Base-by-base conservation (phyloP, 2,113 vertebrate species). In the Ceuthmochares aereus region DNA sequence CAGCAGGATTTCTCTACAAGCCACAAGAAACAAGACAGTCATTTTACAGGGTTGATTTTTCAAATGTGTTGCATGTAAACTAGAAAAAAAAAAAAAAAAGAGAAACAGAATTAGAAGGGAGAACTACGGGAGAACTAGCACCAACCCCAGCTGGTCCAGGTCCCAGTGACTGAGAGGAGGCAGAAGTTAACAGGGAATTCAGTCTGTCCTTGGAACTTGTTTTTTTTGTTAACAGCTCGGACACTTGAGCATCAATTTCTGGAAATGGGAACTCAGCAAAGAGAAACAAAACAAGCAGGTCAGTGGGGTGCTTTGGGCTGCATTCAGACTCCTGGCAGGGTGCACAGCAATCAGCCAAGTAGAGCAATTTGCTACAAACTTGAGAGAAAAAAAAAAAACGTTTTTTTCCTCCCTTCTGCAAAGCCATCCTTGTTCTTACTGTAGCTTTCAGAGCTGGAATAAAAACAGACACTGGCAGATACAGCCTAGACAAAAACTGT, bases 271-370 rank as follows among this genome's bases (percentile, higher is more conserved):
- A 90, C 12, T 93, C 42, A 43, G 49, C 49, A 55, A 85, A 60
- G 66, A 58, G 73, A 30, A 84, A 51, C 40, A 67, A 93, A 79
- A 19, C 74, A 59, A 94, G 42, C 52, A 67, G 67, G 69, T 52
- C 95, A 68, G 82, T 73, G 72, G 92, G 96, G 92, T 59, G 72
- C 78, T 83, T 78, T 51, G 58, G 85, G 76, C 76, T 79, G 66
- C 76, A 84, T 93, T 95, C 91, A 94, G 86, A 17, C 63, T 60
- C 90, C 40, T 69, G 74, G 95, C 73, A 84, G 95, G 94, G 79
- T 85, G 91, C 79, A 70, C 78, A 94, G 79, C 75, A 47, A 89
- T 72, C 84, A 84, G 94, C 87, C 88, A 82, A 96, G 47, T 43
- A 47, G 43, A 95, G 74, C 83, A 91, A 94, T 94, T 94, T 92